These are phyloP conservation scores for Silurus glanis DNA, from an alignment of 2,113 vertebrate species.

Conservation along the genomic window DNA sequence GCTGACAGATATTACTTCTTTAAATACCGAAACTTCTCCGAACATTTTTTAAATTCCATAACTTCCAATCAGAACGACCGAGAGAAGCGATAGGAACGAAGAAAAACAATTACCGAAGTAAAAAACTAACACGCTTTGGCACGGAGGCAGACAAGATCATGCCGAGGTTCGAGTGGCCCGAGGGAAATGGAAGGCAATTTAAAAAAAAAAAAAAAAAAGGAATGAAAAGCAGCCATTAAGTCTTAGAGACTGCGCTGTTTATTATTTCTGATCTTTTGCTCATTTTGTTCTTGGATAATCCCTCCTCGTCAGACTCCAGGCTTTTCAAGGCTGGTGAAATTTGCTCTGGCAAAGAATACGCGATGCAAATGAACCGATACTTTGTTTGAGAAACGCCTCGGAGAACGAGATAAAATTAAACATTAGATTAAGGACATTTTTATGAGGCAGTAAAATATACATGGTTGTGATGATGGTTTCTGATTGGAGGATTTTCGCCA, in stretches of 20 bases:
- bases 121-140: not conserved
- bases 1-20: not conserved
- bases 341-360: not conserved
- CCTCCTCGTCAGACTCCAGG: not conserved
- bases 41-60: not conserved
- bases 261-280: slow-evolving; percentile 42
- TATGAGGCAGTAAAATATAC: slow-evolving; percentile 41
- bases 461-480: slow-evolving; percentile 24
- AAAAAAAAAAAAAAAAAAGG: slow-evolving; percentile 56
- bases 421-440: slow-evolving; percentile 30
- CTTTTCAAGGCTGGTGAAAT: not conserved
- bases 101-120: not conserved
- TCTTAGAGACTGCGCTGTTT: slow-evolving; percentile 39
- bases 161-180: slow-evolving; percentile 56
- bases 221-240: slow-evolving; percentile 52
- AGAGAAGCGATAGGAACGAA: slow-evolving; percentile 5
- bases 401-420: slow-evolving; percentile 26
- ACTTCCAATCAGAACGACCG: no score
- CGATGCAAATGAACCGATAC: not conserved
- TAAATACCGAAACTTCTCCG: not conserved
- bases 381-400: not conserved
- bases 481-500: not conserved
- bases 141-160: slow-evolving; percentile 22
- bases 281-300: slow-evolving; percentile 8
- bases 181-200: slow-evolving; percentile 60